A percentile compares a stretch with the other conserved stretches of the same genome.
Evolutionary conservation across 1,140 invertebrate species (phyloP).

Genomic region (Conus betulinus): DNA sequence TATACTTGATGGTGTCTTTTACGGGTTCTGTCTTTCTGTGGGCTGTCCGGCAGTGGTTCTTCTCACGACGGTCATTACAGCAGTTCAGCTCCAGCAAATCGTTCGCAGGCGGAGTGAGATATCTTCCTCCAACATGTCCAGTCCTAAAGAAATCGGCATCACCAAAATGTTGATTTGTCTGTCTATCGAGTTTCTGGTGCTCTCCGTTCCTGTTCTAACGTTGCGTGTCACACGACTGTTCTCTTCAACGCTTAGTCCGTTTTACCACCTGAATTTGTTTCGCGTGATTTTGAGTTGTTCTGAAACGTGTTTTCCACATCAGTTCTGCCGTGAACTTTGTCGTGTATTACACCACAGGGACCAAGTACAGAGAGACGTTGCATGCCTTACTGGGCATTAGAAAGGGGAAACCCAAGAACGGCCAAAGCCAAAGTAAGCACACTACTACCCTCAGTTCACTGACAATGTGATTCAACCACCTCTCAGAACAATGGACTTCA

Average conservation of each 20-base stretch:
- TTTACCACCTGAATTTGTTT: not conserved
- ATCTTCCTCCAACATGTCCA: not conserved
- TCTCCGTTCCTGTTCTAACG: not conserved
- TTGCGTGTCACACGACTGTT: not conserved
- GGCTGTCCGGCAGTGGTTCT: conserved; percentile 18
- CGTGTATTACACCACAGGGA: not conserved
- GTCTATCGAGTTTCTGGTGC: conserved; percentile 2
- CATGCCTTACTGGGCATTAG: not conserved
- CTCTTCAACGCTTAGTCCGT: not conserved
- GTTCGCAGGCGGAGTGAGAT: not conserved
- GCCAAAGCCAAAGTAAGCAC: too few relatives aligned
- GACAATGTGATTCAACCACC: too few relatives aligned
- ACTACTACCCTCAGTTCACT: too few relatives aligned
- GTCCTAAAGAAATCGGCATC: conserved; percentile 1
- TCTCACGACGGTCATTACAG: conserved; percentile 9
- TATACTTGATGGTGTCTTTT: conserved; percentile 15
- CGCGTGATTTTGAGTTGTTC: not conserved
- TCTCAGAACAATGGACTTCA: too few relatives aligned
- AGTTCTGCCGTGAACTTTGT: conserved; percentile 5
- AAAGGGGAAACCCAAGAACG: not conserved
- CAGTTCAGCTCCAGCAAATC: not conserved
- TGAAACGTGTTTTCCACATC: not conserved
- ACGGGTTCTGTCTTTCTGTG: conserved; percentile 16
- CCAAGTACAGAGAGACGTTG: not conserved
- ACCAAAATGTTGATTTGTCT: conserved; percentile 20